phyloP scores from a whole-genome alignment of 2,797 vertebrate genomes.

The Anas bernieri region DNA sequence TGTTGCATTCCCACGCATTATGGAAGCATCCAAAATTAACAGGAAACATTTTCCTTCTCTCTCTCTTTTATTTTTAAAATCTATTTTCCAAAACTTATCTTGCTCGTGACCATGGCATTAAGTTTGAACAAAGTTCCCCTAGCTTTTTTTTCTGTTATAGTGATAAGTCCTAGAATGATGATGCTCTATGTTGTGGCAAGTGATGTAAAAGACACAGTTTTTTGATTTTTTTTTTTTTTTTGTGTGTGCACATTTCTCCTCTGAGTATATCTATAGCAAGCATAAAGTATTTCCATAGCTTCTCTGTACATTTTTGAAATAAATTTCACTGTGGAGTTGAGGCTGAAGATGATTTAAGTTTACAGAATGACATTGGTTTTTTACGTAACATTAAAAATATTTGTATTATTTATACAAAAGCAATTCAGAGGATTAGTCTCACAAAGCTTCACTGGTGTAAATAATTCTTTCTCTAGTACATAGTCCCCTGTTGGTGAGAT shows the following conservation, averaged over 20 bases:
- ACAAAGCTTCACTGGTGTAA: background rate
- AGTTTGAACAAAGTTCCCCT: background rate
- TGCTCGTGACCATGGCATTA: background rate
- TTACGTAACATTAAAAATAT: background rate
- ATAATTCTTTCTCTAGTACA: constrained; percentile 12
- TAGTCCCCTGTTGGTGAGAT: background rate
- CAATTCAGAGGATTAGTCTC: background rate
- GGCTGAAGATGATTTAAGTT: background rate
- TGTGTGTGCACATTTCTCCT: fast-evolving
- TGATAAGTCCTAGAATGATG: background rate
- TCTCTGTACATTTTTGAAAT: background rate
- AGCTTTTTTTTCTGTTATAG: background rate
- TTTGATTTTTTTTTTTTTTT: background rate
- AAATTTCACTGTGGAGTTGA: background rate
- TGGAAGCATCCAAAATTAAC: background rate
- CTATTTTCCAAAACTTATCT: background rate
- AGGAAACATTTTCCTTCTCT: background rate
- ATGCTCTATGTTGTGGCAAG: background rate
- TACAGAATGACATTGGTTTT: background rate
- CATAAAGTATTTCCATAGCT: background rate
- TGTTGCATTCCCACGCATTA: background rate
- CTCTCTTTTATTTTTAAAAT: too few relatives aligned
- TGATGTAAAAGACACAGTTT: background rate
- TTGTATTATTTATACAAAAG: background rate
- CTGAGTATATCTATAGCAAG: background rate